phyloP scores from a whole-genome alignment of 2,113 vertebrate genomes.

The Columba janthina region DNA sequence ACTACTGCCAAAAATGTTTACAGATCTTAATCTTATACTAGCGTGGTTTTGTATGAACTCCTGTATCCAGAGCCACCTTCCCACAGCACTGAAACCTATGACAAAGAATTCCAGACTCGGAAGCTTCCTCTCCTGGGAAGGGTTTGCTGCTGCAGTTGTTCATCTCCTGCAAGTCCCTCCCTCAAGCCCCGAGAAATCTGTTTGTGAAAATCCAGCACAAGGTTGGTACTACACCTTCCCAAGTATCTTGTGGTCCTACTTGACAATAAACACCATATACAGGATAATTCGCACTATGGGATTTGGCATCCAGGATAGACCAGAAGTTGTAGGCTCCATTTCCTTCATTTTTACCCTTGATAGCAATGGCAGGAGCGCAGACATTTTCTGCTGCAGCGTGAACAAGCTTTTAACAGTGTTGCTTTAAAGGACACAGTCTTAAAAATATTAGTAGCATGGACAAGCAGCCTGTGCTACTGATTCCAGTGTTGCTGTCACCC shows the following conservation, averaged over 20 bases:
- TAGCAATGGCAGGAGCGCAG: not conserved
- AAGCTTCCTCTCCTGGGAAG: not conserved
- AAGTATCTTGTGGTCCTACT: not conserved
- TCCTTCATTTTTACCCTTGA: not conserved
- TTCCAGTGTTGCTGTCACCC: not conserved
- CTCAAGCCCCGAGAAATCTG: not conserved
- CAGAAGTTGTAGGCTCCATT: not conserved
- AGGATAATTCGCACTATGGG: not conserved
- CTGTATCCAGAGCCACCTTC: not conserved
- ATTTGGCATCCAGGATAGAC: not conserved
- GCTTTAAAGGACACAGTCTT: not conserved
- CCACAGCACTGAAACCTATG: not conserved
- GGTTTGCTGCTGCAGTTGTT: accelerated
- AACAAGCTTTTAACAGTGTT: not conserved
- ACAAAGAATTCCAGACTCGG: not conserved
- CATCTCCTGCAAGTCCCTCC: accelerated
- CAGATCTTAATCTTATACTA: not conserved
- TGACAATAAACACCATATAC: accelerated
- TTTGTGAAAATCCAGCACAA: not conserved
- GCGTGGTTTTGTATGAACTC: not conserved
- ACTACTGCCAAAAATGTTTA: not conserved
- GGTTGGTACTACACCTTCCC: not conserved
- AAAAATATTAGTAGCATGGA: not conserved
- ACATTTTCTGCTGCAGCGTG: not conserved
- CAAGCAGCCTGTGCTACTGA: not conserved